Evolutionary conservation across 2,888 invertebrate species (phyloP), one percentile per base, ranked within the genome.

Genomic region (Trachelus tabidus): DNA sequence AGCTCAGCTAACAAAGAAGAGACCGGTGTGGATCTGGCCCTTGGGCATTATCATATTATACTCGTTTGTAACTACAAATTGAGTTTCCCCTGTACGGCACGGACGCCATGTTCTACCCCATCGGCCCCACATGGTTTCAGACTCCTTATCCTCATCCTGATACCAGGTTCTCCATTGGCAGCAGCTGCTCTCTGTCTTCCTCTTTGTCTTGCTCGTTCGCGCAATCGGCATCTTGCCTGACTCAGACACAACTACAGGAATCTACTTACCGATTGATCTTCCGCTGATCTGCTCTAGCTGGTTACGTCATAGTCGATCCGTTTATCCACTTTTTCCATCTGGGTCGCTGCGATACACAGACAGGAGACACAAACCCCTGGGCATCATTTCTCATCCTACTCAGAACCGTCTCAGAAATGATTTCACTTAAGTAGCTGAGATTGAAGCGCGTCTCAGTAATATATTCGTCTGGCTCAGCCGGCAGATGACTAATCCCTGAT

Each of bases 1-100:
- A 11, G 69, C 37, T 69, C 73, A 77, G 80, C 85, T 84, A 84
- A 88, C 85, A 85, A 87, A 87, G 85, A 83, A 34, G 68, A 76
- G 75, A 73, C 34, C 40, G 68, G 68, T 73, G 68, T 73, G 77
- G 35, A 30, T 31, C 56, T 76, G 68, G 33, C 76, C 37, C 68
- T 76, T 79, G 73, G 77, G 83, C 87, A 90, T 90, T 90, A 90
- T 90, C 90, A 90, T 90, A 90, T 90, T 90, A 90, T 87, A 83
- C 90, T 90, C 90, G 89, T 90, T 90, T 90, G 89, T 90, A 89
- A 90, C 90, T 88, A 89, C 90, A 90, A 90, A 90, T 90, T 90
- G 90, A 90, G 90, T 90, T 90, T 90, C 88, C 90, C 90, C 88
- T 87, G 86, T 85, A 87, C 85, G 82, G 85, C 85, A 87, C 85